Percentiles rank a stretch among this genome's conserved stretches.
These are phyloP conservation scores for Drosophila albomicans DNA, from an alignment of 1,140 invertebrate species.

Conservation along the genomic window DNA sequence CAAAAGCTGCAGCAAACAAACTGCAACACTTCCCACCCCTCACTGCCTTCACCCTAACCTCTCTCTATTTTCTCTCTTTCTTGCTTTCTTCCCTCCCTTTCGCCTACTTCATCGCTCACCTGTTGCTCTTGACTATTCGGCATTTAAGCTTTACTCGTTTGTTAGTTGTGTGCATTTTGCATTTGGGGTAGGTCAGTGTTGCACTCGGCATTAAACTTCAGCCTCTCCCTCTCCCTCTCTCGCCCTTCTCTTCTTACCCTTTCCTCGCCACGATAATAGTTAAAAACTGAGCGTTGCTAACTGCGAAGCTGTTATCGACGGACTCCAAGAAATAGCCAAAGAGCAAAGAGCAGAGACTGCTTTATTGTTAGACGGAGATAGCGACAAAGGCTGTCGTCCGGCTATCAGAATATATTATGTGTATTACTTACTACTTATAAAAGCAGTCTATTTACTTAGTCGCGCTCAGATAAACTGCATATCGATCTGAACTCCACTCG, in stretches of 20 bases:
- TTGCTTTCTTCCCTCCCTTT: not conserved
- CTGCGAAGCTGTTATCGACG: conserved; percentile 1
- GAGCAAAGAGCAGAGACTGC: no score
- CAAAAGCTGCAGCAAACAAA: conserved; percentile 13
- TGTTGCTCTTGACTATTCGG: not conserved
- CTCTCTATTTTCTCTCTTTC: not conserved
- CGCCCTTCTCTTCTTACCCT: no score
- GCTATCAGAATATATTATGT: no score
- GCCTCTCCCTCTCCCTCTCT: not conserved
- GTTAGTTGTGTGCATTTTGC: not conserved
- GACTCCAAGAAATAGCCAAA: not conserved
- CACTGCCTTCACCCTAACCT: not conserved
- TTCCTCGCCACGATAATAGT: not conserved
- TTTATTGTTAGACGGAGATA: no score
- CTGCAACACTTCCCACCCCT: not conserved
- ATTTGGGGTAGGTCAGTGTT: conserved; percentile 11
- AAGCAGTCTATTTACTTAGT: no score
- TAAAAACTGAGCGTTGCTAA: not conserved
- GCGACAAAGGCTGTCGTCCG: no score
- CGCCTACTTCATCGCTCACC: not conserved
- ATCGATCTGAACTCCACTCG: no score
- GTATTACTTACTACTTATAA: no score
- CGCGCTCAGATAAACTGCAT: no score
- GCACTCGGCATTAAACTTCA: conserved; percentile 1
- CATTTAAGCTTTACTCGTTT: not conserved